Evolutionary conservation across 2,888 invertebrate species (phyloP).

Genomic region (Nasonovia ribisnigri): DNA sequence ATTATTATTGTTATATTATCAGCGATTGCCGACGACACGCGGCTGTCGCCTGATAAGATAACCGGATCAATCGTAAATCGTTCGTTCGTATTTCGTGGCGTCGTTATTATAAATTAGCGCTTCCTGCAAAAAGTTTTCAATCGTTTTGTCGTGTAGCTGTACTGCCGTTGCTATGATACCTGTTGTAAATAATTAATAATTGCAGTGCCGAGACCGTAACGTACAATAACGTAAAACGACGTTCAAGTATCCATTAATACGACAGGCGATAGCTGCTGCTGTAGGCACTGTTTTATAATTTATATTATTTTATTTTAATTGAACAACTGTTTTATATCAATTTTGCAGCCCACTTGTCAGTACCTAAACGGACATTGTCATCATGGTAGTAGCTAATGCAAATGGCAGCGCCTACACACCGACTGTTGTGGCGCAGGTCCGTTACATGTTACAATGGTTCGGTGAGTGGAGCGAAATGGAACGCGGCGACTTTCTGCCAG

Average conservation of each 20-base stretch:
- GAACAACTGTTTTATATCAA: neutral
- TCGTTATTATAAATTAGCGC: neutral
- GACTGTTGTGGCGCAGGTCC: conserved; percentile 80
- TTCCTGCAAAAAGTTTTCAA: neutral
- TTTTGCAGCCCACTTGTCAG: neutral
- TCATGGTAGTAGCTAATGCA: conserved; percentile 65
- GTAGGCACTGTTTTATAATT: neutral
- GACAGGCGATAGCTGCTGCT: too few relatives aligned
- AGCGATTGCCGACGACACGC: neutral
- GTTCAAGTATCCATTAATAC: neutral
- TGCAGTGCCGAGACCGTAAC: neutral
- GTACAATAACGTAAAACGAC: neutral
- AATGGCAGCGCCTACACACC: conserved; percentile 69
- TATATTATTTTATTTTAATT: neutral
- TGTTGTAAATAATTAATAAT: neutral
- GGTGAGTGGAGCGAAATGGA: conserved; percentile 91
- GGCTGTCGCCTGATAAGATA: neutral
- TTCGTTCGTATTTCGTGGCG: neutral
- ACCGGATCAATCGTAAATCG: neutral
- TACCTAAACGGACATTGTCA: neutral
- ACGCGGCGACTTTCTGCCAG: conserved; percentile 84
- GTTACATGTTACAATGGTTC: conserved; percentile 89
- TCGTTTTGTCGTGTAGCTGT: neutral
- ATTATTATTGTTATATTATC: neutral
- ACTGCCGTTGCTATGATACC: neutral